Evolutionary conservation across 2,888 invertebrate species (phyloP), one percentile per base, ranked within the genome.

Genomic region (Epinotia nisella): DNA sequence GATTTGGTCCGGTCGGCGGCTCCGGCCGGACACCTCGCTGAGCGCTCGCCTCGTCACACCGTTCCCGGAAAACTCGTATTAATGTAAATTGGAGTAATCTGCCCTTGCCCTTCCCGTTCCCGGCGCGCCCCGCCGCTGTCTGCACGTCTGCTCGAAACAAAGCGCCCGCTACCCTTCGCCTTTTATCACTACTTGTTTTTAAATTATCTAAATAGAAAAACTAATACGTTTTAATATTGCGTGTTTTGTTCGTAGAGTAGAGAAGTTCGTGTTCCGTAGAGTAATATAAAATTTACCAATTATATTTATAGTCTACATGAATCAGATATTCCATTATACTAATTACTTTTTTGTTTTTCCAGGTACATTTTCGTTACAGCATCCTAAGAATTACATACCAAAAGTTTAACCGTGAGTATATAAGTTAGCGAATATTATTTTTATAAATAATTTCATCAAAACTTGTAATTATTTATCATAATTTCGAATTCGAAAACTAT

Each of bases 81-180:
- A 87, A 90, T 88, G 87, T 87, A 88, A 89, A 88, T 90, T 87
- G 83, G 85, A 85, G 83, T 84, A 85, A 85, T 86, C 83, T 83
- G 83, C 83, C 84, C 82, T 83, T 83, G 80, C 81, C 83, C 82
- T 82, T 79, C 83, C 83, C 81, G 82, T 81, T 79, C 82, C 83
- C 81, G 82, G 81, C 81, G 55, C 72, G 61, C 51, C 45, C 59
- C 53, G 53, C 24, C 62, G 51, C 66, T 24, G 73, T 64, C 51
- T 62, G 51, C 69, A 58, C 64, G 45, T 58, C 51, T 62, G 41
- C 19, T 24, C 55, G 49, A 62, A 71, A 84, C 80, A 80, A 81
- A 81, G 79, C 58, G 67, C 66, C 65, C 59, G 58, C 71, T 58
- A 65, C 71, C 74, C 71, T 69, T 67, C 72, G 70, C 65, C 71